Conservation (phyloP, 2,797 vertebrate genomes). For the Syngnathus acus region DNA sequence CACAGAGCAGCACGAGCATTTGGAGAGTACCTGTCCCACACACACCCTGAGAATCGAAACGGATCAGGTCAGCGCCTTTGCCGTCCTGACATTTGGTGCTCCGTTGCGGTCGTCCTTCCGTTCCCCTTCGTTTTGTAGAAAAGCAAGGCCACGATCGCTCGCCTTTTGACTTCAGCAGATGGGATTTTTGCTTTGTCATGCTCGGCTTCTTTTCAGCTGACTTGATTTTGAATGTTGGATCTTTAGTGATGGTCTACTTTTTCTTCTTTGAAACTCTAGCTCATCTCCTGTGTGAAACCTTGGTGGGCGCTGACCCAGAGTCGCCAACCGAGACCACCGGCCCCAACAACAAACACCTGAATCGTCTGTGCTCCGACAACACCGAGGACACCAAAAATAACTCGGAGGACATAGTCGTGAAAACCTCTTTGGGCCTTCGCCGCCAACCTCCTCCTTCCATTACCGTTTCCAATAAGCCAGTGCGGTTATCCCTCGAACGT, state of each 20-base stretch:
- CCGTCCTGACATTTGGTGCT: slow-evolving; percentile 32
- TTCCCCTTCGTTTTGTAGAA: slow-evolving; percentile 27
- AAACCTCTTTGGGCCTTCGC: slow-evolving; percentile 44
- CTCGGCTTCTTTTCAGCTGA: not conserved
- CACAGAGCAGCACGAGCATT: slow-evolving; percentile 92
- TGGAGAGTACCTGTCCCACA: slow-evolving; percentile 95
- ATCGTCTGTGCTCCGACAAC: slow-evolving; percentile 49
- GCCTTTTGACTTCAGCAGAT: not conserved
- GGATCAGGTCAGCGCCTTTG: slow-evolving; percentile 85
- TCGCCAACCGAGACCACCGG: slow-evolving; percentile 65
- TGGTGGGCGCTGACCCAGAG: slow-evolving; percentile 80
- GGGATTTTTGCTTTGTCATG: not conserved
- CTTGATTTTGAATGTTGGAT: not conserved
- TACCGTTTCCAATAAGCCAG: slow-evolving; percentile 74
- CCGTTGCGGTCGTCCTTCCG: slow-evolving; percentile 29
- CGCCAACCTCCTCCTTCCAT: slow-evolving; percentile 73
- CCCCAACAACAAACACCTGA: slow-evolving; percentile 57
- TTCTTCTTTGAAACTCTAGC: slow-evolving; percentile 58
- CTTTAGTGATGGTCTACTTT: not conserved
- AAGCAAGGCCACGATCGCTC: slow-evolving; percentile 16
- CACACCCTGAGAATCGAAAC: slow-evolving; percentile 86
- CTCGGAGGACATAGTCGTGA: slow-evolving; percentile 45
- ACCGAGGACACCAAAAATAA: slow-evolving; percentile 53
- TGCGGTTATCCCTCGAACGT: slow-evolving; percentile 80
- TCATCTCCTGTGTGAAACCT: slow-evolving; percentile 87